Conservation (phyloP, 2,888 invertebrate genomes). For the Chironomus riparius region DNA sequence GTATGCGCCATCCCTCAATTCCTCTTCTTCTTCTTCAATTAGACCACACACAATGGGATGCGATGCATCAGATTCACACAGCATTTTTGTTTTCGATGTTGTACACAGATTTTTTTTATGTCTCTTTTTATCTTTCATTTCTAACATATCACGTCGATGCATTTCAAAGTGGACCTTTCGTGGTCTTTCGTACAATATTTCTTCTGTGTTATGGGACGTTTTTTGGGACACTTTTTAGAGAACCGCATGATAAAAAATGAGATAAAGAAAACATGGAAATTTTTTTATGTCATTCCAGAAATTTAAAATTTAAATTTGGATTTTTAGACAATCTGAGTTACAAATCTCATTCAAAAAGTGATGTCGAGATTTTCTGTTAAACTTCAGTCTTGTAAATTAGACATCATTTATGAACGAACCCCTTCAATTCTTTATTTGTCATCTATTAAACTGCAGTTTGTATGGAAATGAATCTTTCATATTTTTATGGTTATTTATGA, state of each 20-base stretch:
- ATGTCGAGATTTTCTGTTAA: too few species aligned
- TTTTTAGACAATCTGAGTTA: too few species aligned
- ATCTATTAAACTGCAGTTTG: constrained; percentile 15
- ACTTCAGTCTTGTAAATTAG: too few species aligned
- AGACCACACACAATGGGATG: constrained; percentile 1
- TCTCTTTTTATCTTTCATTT: constrained; percentile 3
- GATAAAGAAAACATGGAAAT: not conserved
- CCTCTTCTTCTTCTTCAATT: not conserved
- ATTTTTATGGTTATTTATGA: too few species aligned
- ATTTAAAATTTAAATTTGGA: not conserved
- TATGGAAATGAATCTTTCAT: not conserved
- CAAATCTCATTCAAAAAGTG: too few species aligned
- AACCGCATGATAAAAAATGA: not conserved
- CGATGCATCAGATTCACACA: not conserved
- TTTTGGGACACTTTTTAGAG: not conserved
- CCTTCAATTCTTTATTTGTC: not conserved
- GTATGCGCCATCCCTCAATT: constrained; percentile 1
- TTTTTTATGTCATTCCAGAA: not conserved
- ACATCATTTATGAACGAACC: too few species aligned
- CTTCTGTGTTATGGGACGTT: not conserved
- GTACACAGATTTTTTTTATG: not conserved
- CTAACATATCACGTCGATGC: constrained; percentile 2
- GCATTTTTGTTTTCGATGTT: not conserved
- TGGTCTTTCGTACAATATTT: not conserved
- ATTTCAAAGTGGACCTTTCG: not conserved